These are phyloP conservation scores for Nothocercus julius DNA, from an alignment of 2,113 vertebrate genomes.

Conservation along the genomic window DNA sequence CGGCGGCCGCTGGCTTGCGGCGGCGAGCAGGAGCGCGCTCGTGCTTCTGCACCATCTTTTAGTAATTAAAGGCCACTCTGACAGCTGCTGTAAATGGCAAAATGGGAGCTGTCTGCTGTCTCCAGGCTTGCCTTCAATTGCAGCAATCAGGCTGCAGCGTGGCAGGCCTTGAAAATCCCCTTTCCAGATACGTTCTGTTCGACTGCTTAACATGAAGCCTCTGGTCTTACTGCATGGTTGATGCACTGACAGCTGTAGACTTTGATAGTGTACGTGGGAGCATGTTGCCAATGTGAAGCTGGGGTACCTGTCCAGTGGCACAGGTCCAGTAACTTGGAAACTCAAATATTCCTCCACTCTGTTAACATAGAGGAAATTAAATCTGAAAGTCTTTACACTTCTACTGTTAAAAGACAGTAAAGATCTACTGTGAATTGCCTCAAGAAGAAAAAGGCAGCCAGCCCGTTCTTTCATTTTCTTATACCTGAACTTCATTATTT, in stretches of 20 bases:
- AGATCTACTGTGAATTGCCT: background rate
- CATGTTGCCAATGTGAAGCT: conserved; percentile 7
- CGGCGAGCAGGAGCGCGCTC: background rate
- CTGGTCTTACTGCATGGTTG: background rate
- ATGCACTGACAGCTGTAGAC: background rate
- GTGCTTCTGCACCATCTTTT: background rate
- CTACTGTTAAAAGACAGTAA: background rate
- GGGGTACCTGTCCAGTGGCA: background rate
- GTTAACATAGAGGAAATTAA: conserved; percentile 10
- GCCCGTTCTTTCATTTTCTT: background rate
- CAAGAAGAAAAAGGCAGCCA: background rate
- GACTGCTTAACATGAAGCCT: background rate
- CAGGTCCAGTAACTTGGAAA: background rate
- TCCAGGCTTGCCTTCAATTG: background rate
- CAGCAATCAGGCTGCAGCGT: background rate
- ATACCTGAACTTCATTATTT: background rate
- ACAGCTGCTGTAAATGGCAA: background rate
- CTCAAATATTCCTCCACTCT: background rate
- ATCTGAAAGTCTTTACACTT: background rate
- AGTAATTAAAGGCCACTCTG: conserved; percentile 14
- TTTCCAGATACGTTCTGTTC: background rate
- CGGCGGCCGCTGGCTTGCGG: background rate
- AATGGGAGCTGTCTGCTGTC: background rate
- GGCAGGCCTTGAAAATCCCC: background rate
- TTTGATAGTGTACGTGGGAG: background rate